phyloP scores from a whole-genome alignment of 2,888 invertebrate genomes.

The Phalangium opilio region DNA sequence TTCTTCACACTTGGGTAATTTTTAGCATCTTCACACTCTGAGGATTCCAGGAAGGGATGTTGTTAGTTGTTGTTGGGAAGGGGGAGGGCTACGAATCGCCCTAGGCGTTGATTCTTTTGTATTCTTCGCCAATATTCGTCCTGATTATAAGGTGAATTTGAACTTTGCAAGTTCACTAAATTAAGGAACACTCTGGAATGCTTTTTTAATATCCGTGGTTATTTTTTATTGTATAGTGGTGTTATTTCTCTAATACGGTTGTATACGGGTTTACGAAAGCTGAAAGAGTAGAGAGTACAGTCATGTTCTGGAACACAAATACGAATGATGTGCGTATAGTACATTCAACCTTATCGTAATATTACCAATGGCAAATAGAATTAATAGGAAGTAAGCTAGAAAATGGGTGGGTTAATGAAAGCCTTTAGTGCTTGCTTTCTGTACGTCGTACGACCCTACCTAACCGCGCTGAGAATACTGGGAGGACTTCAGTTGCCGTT shows the following conservation, averaged over 20 bases:
- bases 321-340: conserved; percentile 47
- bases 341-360: conserved; percentile 25
- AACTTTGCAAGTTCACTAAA: no score
- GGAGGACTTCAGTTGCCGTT: no score
- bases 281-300: conserved; percentile 49
- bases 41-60: conserved; percentile 78
- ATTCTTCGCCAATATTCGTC: conserved; percentile 92
- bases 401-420: no score
- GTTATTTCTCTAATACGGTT: conserved; percentile 81
- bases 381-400: no score
- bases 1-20: no score
- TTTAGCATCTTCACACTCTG: conserved; percentile 62
- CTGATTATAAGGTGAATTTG: conserved; percentile 57
- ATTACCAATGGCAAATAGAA: no score
- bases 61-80: conserved; percentile 70
- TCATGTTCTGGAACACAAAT: conserved; percentile 86
- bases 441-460: no score
- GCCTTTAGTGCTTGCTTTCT: no score
- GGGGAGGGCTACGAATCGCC: conserved; percentile 78
- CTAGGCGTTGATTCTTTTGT: conserved; percentile 89
- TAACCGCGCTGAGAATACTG: no score
- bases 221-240: conserved; percentile 43
- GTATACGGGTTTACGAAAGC: conserved; percentile 57
- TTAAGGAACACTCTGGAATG: no score
- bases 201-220: conserved; percentile 13